phyloP scores from a whole-genome alignment of 2,888 invertebrate genomes.

The Yponomeuta evonymella region DNA sequence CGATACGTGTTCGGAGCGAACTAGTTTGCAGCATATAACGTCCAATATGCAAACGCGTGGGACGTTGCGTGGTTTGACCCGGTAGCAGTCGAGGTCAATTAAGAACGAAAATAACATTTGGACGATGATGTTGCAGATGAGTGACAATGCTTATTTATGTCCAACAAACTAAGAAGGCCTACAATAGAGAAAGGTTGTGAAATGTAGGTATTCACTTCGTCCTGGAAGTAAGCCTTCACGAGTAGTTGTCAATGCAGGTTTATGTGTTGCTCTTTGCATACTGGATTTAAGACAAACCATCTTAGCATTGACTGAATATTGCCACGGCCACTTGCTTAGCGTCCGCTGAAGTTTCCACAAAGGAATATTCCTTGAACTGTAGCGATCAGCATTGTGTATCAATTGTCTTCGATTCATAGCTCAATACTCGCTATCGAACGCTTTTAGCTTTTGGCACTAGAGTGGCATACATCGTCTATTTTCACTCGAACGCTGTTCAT shows the following conservation, averaged over 20 bases:
- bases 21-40: neutral
- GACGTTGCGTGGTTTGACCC: neutral
- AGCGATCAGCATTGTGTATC: neutral
- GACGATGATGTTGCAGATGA: neutral
- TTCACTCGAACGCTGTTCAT: neutral
- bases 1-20: neutral
- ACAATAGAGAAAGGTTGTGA: neutral
- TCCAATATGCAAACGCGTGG: neutral
- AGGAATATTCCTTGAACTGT: neutral
- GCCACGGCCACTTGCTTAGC: neutral
- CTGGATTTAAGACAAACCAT: neutral
- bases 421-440: neutral
- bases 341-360: neutral
- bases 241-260: neutral
- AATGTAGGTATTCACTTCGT: neutral
- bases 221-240: neutral
- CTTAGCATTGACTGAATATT: neutral
- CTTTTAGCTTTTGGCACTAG: constrained; percentile 1
- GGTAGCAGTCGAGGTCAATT: neutral
- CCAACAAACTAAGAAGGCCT: neutral
- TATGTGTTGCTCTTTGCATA: neutral
- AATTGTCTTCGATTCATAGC: constrained; percentile 8
- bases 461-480: neutral
- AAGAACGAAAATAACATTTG: neutral
- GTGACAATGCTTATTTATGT: neutral